Percentiles rank a stretch among this genome's conserved stretches.
Conservation (phyloP, 2,797 vertebrate genomes). For the Anguilla obscura region DNA sequence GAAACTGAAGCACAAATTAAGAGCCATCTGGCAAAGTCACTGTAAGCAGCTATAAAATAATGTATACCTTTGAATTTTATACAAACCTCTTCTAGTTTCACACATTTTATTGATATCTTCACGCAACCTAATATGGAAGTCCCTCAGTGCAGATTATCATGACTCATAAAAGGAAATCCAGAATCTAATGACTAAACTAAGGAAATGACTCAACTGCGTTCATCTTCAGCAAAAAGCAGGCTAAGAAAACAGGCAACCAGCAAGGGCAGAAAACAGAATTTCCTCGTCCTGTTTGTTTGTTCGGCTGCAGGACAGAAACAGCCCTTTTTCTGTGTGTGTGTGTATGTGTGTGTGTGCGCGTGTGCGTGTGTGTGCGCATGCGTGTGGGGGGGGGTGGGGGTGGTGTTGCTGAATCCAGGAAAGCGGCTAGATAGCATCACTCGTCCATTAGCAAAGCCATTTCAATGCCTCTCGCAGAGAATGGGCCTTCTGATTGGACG, state of each 20-base stretch:
- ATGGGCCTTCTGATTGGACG: slow-evolving; percentile 62
- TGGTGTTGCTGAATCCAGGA: slow-evolving; percentile 65
- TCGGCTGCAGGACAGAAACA: neutral
- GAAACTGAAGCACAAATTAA: neutral
- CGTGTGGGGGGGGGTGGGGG: slow-evolving; percentile 35
- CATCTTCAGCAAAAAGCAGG: neutral
- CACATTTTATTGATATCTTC: neutral
- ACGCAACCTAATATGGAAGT: neutral
- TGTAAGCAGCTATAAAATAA: neutral
- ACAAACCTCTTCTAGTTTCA: neutral
- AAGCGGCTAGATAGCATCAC: slow-evolving; percentile 73
- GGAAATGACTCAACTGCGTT: neutral
- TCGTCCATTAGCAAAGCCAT: slow-evolving; percentile 70
- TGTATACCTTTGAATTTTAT: neutral
- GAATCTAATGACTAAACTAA: neutral
- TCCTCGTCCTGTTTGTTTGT: neutral
- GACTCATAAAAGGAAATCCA: neutral
- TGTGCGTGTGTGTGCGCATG: too few relatives aligned
- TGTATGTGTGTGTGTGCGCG: too few relatives aligned
- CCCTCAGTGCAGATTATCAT: neutral
- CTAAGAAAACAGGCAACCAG: neutral
- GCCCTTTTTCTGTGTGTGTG: slow-evolving; percentile 10
- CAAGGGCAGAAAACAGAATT: slow-evolving; percentile 7
- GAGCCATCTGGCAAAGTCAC: slow-evolving; percentile 4
- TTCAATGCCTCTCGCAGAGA: slow-evolving; percentile 64